phyloP scores from a whole-genome alignment of 2,113 vertebrate species.

The Callipepla squamata region DNA sequence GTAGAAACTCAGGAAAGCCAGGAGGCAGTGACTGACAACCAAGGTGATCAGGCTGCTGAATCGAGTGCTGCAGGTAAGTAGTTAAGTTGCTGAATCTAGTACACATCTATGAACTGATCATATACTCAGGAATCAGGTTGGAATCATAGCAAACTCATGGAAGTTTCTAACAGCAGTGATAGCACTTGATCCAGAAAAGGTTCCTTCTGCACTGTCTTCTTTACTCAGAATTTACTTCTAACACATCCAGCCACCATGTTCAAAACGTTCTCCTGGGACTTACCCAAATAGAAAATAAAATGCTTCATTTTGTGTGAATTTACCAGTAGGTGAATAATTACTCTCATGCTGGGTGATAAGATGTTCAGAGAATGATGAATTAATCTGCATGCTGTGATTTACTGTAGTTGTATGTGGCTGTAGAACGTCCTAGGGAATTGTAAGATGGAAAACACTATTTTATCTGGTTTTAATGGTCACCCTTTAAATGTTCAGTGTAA shows the following conservation, averaged over 20 bases:
- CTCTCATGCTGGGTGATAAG: neutral
- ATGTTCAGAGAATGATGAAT: neutral
- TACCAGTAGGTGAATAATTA: neutral
- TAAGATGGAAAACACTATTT: neutral
- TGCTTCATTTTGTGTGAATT: neutral
- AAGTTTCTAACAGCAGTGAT: neutral
- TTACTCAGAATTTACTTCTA: neutral
- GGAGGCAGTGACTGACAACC: neutral
- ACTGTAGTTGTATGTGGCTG: neutral
- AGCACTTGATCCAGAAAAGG: neutral
- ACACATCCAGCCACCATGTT: neutral
- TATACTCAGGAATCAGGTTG: neutral
- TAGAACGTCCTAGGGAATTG: neutral
- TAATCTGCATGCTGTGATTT: neutral
- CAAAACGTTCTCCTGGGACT: neutral
- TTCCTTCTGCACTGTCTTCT: neutral
- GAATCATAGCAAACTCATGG: fast-evolving
- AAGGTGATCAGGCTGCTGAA: neutral
- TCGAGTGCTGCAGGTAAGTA: slow-evolving; percentile 32
- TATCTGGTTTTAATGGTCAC: neutral
- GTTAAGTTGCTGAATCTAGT: neutral
- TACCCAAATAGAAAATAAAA: neutral
- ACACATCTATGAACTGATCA: neutral
- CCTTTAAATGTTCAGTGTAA: neutral
- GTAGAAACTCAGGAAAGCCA: slow-evolving; percentile 25